These are phyloP conservation scores for Linnaemya tessellans DNA, from an alignment of 2,888 invertebrate genomes.

Conservation along the genomic window DNA sequence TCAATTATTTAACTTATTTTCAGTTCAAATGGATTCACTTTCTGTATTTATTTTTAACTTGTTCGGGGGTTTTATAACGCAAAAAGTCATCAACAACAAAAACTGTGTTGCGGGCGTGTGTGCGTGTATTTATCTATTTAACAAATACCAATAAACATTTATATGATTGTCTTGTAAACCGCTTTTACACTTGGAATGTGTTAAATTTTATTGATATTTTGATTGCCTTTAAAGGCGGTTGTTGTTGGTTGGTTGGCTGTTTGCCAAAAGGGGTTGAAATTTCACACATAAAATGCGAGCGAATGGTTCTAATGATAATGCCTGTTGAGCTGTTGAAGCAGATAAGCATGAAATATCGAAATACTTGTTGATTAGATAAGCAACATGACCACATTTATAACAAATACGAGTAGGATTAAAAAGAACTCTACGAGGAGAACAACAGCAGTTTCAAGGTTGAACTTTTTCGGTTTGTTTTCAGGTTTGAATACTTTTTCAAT, in stretches of 20 bases:
- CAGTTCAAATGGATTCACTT: conserved; percentile 18
- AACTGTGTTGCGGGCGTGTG: conserved; percentile 16
- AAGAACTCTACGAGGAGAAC: background rate
- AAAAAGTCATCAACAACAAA: conserved; percentile 60
- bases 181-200: conserved; percentile 39
- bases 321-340: conserved; percentile 44
- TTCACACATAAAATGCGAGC: conserved; percentile 18
- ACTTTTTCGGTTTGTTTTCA: background rate
- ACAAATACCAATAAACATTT: background rate
- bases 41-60: conserved; percentile 60
- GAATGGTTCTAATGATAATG: conserved; percentile 38
- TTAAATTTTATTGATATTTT: conserved; percentile 64
- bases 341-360: conserved; percentile 52
- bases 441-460: conserved; percentile 8
- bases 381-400: conserved; percentile 45
- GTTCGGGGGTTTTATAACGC: conserved; percentile 61
- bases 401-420: conserved; percentile 27
- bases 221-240: conserved; percentile 59
- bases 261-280: conserved; percentile 41
- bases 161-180: background rate
- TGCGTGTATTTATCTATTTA: background rate
- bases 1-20: conserved; percentile 16
- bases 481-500: background rate
- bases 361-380: conserved; percentile 71
- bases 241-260: too few species aligned